Evolutionary conservation across 1,140 invertebrate species (phyloP).

Genomic region (Meteorus sp.): DNA sequence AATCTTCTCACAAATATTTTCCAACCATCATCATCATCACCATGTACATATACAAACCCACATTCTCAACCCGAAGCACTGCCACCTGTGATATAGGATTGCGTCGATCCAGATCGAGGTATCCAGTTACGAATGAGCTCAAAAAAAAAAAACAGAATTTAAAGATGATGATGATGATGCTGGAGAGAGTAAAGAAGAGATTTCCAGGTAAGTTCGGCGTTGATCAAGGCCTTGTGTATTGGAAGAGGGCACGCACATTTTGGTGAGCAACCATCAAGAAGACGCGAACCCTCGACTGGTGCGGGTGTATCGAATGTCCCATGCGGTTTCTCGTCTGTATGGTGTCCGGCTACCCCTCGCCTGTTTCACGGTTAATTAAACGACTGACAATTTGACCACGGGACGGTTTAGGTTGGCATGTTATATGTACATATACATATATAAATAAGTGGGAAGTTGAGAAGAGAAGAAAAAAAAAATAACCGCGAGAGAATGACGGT

Average conservation of each 20-base stretch:
- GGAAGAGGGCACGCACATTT: neutral
- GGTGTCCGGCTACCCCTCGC: constrained; percentile 53
- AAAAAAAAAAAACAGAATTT: constrained; percentile 29
- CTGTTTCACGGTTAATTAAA: constrained; percentile 61
- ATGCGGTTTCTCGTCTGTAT: constrained; percentile 39
- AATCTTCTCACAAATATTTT: too few species aligned
- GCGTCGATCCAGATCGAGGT: constrained; percentile 47
- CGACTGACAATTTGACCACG: constrained; percentile 58
- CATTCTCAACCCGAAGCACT: constrained; percentile 16
- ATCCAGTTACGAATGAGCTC: constrained; percentile 50
- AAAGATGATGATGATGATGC: too few species aligned
- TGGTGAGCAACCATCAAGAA: constrained; percentile 23
- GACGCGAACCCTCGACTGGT: constrained; percentile 32
- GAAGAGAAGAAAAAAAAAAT: constrained; percentile 7
- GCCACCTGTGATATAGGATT: constrained; percentile 58
- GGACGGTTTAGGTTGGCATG: too few species aligned
- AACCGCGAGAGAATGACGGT: neutral
- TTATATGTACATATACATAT: too few species aligned
- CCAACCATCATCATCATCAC: neutral
- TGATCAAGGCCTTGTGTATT: too few species aligned
- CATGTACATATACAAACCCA: neutral
- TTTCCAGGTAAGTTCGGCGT: constrained; percentile 22
- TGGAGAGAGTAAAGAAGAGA: neutral
- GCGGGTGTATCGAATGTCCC: constrained; percentile 58
- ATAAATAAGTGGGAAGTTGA: too few species aligned